Evolutionary conservation across 2,888 invertebrate genomes (phyloP).

Genomic region (Spicauda simplicius): DNA sequence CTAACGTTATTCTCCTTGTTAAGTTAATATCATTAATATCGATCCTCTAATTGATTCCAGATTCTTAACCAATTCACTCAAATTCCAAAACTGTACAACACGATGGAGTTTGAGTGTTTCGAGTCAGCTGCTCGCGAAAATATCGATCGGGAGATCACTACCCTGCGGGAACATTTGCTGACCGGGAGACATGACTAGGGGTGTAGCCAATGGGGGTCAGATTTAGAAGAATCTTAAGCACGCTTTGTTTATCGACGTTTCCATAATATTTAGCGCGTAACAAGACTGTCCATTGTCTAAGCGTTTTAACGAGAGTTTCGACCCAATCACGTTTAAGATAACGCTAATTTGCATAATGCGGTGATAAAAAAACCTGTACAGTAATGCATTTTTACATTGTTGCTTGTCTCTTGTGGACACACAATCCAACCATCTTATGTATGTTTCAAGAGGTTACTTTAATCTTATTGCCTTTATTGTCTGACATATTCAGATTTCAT

Average conservation of each 20-base stretch:
- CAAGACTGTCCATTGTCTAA: background rate
- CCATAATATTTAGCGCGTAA: background rate
- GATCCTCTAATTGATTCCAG: conserved; percentile 51
- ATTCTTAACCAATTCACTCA: conserved; percentile 70
- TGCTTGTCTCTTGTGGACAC: too few species aligned
- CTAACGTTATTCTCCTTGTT: too few species aligned
- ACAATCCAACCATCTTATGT: too few species aligned
- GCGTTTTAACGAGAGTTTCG: background rate
- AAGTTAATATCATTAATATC: too few species aligned
- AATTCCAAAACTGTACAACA: conserved; percentile 71
- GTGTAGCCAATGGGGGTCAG: conserved; percentile 33
- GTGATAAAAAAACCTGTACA: background rate
- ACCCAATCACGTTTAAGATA: background rate
- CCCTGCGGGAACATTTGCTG: conserved; percentile 63
- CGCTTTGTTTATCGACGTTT: conserved; percentile 13
- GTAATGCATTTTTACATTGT: too few species aligned
- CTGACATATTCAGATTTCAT: too few species aligned
- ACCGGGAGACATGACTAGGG: conserved; percentile 57
- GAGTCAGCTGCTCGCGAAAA: conserved; percentile 71
- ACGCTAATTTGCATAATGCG: background rate
- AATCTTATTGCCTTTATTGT: too few species aligned
- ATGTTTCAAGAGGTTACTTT: too few species aligned
- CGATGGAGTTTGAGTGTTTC: conserved; percentile 69
- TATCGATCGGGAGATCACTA: conserved; percentile 68
- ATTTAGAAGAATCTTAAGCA: conserved; percentile 30